Conservation (phyloP, 1,140 invertebrate species). For the Conus betulinus region DNA sequence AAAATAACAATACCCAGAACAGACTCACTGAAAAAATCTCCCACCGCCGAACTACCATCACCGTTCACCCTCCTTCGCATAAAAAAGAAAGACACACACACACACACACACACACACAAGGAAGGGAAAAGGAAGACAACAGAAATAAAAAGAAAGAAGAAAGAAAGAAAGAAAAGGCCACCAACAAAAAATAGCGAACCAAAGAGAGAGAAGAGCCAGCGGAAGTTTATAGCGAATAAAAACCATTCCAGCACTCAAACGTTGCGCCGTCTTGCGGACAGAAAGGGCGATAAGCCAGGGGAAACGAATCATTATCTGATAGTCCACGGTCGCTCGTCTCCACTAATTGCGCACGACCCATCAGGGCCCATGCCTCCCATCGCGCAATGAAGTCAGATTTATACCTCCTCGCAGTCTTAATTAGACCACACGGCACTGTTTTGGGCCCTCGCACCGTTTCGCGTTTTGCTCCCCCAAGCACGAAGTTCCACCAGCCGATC, state of each 20-base stretch:
- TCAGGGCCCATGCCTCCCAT: background rate
- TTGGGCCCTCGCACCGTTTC: background rate
- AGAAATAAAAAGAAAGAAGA: background rate
- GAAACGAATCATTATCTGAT: constrained; percentile 14
- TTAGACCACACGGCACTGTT: background rate
- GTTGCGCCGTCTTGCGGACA: background rate
- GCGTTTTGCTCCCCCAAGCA: background rate
- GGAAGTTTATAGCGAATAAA: background rate
- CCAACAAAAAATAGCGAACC: background rate
- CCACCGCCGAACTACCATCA: too few species aligned
- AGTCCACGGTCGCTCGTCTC: background rate
- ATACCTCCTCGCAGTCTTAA: background rate
- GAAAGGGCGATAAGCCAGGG: background rate
- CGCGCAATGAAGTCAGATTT: constrained; percentile 16
- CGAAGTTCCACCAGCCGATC: background rate
- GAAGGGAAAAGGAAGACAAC: background rate
- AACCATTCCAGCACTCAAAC: background rate
- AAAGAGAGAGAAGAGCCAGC: constrained; percentile 4
- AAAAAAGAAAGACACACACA: background rate
- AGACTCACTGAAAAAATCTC: too few species aligned
- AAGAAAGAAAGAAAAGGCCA: background rate
- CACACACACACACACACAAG: background rate
- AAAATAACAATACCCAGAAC: too few species aligned
- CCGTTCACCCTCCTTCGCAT: too few species aligned
- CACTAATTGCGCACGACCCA: constrained; percentile 3